Conservation (phyloP, 2,888 invertebrate species). For the Thereva unica region DNA sequence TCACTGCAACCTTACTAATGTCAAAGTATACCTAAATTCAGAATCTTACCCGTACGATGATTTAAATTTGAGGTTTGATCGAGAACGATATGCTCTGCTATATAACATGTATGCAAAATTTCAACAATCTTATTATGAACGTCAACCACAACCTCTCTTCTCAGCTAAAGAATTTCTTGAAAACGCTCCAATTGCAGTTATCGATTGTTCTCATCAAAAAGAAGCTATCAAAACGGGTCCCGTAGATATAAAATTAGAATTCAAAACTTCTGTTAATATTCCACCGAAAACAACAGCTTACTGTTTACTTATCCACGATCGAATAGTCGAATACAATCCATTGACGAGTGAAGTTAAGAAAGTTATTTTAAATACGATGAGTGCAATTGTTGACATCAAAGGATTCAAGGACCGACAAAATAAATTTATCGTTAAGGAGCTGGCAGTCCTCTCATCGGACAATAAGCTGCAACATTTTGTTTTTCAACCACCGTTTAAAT, state of each 20-base stretch:
- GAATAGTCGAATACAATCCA: slow-evolving; percentile 39
- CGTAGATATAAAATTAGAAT: too few species aligned
- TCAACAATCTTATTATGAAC: slow-evolving; percentile 27
- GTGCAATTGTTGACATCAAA: background rate
- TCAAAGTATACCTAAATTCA: slow-evolving; percentile 52
- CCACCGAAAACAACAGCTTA: slow-evolving; percentile 33
- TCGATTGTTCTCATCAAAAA: slow-evolving; percentile 41
- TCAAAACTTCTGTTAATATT: slow-evolving; percentile 27
- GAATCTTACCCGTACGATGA: slow-evolving; percentile 51
- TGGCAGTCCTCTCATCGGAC: background rate
- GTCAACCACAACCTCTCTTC: too few species aligned
- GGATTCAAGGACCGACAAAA: background rate
- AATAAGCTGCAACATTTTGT: too few species aligned
- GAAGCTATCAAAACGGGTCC: slow-evolving; percentile 44
- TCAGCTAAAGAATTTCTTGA: slow-evolving; percentile 6
- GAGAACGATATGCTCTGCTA: slow-evolving; percentile 45
- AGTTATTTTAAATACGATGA: slow-evolving; percentile 2
- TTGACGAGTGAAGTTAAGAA: slow-evolving; percentile 34
- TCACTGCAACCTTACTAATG: slow-evolving; percentile 49
- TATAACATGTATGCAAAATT: slow-evolving; percentile 46
- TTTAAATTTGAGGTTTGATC: slow-evolving; percentile 48
- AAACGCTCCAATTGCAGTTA: slow-evolving; percentile 42
- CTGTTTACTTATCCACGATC: slow-evolving; percentile 40
- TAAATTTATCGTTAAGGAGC: background rate
- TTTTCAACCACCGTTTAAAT: too few species aligned